Percentiles rank a stretch among this genome's conserved stretches.
phyloP scores from a whole-genome alignment of 2,888 invertebrate genomes.

The Drosophila setosimentum region DNA sequence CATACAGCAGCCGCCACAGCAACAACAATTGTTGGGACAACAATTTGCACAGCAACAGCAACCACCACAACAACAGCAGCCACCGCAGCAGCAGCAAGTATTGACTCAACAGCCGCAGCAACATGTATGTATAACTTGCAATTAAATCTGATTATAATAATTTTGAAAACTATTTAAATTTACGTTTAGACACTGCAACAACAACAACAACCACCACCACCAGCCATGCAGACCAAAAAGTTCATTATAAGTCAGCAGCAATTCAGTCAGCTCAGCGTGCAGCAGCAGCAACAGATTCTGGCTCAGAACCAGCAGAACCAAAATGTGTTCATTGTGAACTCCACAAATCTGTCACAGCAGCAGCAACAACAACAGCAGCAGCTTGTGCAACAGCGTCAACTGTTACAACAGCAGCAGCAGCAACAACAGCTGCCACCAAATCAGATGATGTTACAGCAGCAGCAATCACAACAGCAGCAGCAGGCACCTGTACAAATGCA shows the following conservation, averaged over 20 bases:
- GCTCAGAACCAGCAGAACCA: constrained; percentile 85
- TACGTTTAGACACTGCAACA: constrained; percentile 54
- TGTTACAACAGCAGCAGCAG: constrained; percentile 61
- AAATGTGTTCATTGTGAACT: constrained; percentile 85
- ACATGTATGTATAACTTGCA: constrained; percentile 39
- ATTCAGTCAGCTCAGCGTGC: constrained; percentile 88
- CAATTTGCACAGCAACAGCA: constrained; percentile 57
- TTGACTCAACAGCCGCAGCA: constrained; percentile 61
- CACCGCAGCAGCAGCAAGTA: constrained; percentile 60
- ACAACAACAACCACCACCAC: constrained; percentile 65
- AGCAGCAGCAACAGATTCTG: constrained; percentile 86
- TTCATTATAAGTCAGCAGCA: constrained; percentile 88
- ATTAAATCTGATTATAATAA: not conserved
- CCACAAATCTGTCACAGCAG: constrained; percentile 79
- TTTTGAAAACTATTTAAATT: not conserved
- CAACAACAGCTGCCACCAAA: constrained; percentile 72
- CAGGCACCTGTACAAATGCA: constrained; percentile 59
- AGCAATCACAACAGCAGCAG: constrained; percentile 66
- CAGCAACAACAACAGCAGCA: constrained; percentile 80
- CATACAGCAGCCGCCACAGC: constrained; percentile 66
- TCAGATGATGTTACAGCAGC: constrained; percentile 65
- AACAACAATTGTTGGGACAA: constrained; percentile 52
- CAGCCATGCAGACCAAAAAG: constrained; percentile 79
- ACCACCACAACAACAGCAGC: constrained; percentile 32
- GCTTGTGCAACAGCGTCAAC: constrained; percentile 63